These are phyloP conservation scores for Hylia prasina DNA, from an alignment of 2,113 vertebrate genomes.

Conservation along the genomic window DNA sequence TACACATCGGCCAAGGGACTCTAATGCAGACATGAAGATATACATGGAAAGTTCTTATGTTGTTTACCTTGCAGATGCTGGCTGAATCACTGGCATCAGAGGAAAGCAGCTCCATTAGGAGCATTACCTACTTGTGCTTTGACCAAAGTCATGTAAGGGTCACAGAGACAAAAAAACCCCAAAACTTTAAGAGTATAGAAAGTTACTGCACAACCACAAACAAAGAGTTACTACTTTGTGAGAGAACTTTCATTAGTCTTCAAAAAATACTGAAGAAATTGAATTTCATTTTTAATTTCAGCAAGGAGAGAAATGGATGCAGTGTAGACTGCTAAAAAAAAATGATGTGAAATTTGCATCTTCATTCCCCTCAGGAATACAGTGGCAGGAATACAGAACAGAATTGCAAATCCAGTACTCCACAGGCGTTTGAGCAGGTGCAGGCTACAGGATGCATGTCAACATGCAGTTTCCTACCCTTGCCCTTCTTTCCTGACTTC, in stretches of 20 bases:
- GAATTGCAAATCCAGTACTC: background rate
- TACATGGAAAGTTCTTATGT: background rate
- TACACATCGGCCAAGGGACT: background rate
- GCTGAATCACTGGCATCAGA: background rate
- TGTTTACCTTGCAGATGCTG: background rate
- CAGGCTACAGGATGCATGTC: accelerated
- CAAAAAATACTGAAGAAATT: background rate
- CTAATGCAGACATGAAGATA: background rate
- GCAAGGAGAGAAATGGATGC: background rate
- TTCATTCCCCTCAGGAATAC: background rate
- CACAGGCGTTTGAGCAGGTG: background rate
- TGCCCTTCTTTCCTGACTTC: background rate
- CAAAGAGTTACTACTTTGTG: background rate
- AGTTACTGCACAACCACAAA: background rate
- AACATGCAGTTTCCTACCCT: background rate
- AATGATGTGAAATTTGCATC: background rate
- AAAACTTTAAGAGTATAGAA: background rate
- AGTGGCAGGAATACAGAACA: background rate
- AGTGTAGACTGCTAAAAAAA: background rate
- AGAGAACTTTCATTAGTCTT: background rate
- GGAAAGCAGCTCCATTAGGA: background rate
- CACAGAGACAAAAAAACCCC: accelerated
- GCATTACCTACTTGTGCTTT: background rate
- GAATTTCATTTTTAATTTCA: background rate
- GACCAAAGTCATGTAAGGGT: background rate